Evolutionary conservation across 2,888 invertebrate genomes (phyloP), one percentile per base, ranked within the genome.

Genomic region (Ernsta delagoae): DNA sequence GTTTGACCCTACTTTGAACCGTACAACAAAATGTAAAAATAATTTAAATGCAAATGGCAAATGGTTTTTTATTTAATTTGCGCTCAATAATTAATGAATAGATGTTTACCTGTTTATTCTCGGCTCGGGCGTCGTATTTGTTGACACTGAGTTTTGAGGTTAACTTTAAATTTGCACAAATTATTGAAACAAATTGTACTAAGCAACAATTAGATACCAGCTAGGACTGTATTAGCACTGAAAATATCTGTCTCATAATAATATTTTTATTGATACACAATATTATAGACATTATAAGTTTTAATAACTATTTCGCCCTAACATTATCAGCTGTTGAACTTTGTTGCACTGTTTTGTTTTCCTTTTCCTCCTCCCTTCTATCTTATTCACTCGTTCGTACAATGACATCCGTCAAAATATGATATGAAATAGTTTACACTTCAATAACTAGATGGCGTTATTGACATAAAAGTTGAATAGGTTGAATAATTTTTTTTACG

Each of bases 291-390:
- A 68, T 68, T 48, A 57, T 61, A 62, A 65, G 71, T 72, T 71
- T 68, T 74, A 72, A 76, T 63, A 71, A 71, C 71, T 71, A 72
- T 73, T 72, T 72, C 71, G 72, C 75, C 72, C 72, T 70, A 73
- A 54, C 73, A 69, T 70, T 77, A 78, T 77, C 78, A 78, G 77
- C 78, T 77, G 77, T 75, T 76, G 75, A 76, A 77, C 75, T 77
- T 74, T 75, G 73, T 64, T 73, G 68, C 66, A 74, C 61, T 70
- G 71, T 70, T n/a, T 70, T 73, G 68, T 73, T 73, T 72, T 73
- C 62, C 68, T 57, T 70, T 71, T 70, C 71, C 57, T 45, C 60
- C 41, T 64, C 54, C 36, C 50, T 4, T 24, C 50, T 16, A 8
- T 50, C 50, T 48, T 60, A 61, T 48, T 65, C 69, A 70, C 73